These are phyloP conservation scores for Carassius gibelio DNA, from an alignment of 2,113 vertebrate species.

Conservation along the genomic window DNA sequence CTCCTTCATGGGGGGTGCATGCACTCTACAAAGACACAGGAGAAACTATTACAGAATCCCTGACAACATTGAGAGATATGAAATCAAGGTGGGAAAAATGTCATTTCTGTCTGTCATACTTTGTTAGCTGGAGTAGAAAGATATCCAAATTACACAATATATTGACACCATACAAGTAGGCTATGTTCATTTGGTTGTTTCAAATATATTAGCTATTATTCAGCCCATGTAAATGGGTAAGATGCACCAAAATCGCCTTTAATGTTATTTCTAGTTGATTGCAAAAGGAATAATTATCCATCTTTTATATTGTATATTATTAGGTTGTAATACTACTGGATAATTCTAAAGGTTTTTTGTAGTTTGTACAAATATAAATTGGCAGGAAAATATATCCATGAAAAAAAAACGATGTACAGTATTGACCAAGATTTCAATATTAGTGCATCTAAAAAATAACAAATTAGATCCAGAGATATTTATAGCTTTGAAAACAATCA, in stretches of 20 bases:
- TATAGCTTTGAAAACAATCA: not conserved
- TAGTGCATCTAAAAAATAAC: not conserved
- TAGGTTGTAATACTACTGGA: no score
- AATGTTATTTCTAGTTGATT: not conserved
- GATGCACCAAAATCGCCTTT: not conserved
- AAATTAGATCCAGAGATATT: not conserved
- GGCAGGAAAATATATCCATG: no score
- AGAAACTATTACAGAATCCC: slow-evolving; percentile 79
- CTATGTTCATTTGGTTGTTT: no score
- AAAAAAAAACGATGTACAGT: no score
- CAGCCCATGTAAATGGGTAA: not conserved
- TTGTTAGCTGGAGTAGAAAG: not conserved
- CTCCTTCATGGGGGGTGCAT: slow-evolving; percentile 83
- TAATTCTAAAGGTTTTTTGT: no score
- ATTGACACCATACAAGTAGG: no score
- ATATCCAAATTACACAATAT: not conserved
- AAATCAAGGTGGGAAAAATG: slow-evolving; percentile 79
- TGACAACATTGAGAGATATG: slow-evolving; percentile 81
- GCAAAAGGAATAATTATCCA: no score
- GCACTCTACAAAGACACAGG: slow-evolving; percentile 73
- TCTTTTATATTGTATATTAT: no score
- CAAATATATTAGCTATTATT: not conserved
- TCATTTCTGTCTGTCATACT: not conserved
- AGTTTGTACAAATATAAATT: no score
- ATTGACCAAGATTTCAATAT: not conserved